Base-by-base conservation (phyloP, 2,888 invertebrate species). In the Drosophila mulleri region DNA sequence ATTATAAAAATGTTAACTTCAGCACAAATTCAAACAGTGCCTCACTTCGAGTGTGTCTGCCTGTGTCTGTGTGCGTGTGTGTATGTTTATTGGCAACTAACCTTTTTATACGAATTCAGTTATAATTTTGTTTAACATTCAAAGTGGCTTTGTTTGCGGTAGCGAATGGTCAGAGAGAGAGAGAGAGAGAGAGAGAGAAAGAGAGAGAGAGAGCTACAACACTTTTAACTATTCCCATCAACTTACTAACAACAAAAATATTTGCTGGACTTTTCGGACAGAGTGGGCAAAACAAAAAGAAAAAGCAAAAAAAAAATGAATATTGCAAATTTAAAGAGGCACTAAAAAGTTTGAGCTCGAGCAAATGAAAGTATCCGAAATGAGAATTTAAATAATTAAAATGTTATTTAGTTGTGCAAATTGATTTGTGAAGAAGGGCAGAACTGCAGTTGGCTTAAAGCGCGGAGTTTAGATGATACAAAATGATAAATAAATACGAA, bases 1-100 rank as follows among this genome's bases (percentile, higher is more conserved):
- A 86, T 86, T 86, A 86, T 86, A 86, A 86, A 86, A 89, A 86
- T 86, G 90, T 89, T 86, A 89, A 89, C 88, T 86, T 86, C 85
- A 89, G 85, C 85, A 86, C 69, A 86, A 89, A 86, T 89, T 88
- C 86, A 88, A 89, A 88, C 82, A 88, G 69, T 71, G 83, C 88
- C 83, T 63, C 75, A 18, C 32, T 53, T 16, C 23, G 29, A 48
- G 35, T 48, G 8, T 52, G 62, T 52, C 52, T 52, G 23, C 45
- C 56, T 45, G 58, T 35, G 12, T n/a, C 45, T 42, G 58, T 23
- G 42, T 71, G 44, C 18, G 48, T 23, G 37, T 20, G 54, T 48
- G 44, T 52, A 26, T 56, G 48, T 66, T 26, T 72, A 80, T 77
- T 73, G 79, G 73, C 68, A 83, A 82, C 84, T 85, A 88, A 88